phyloP scores from a whole-genome alignment of 2,888 invertebrate genomes.

The Cristatella mucedo region DNA sequence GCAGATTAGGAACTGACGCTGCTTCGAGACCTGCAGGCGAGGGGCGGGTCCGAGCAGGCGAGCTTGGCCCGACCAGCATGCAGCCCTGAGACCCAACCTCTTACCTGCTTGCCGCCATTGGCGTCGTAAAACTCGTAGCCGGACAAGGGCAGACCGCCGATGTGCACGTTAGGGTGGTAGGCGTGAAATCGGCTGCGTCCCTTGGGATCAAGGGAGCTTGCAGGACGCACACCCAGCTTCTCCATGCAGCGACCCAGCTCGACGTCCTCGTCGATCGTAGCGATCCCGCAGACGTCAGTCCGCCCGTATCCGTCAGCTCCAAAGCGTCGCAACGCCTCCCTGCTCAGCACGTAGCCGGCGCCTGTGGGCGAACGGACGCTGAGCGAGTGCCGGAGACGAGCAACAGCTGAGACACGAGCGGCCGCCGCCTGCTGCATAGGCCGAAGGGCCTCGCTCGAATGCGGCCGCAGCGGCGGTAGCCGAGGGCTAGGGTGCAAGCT shows the following conservation, averaged over 20 bases:
- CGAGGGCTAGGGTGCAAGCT: too few relatives aligned
- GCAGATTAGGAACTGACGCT: too few relatives aligned
- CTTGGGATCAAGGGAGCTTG: constrained; percentile 22
- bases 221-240: constrained; percentile 22
- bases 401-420: too few relatives aligned
- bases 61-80: too few relatives aligned
- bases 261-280: constrained; percentile 29
- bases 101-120: constrained; percentile 24
- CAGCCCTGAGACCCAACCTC: too few relatives aligned
- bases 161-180: constrained; percentile 23
- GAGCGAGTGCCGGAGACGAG: too few relatives aligned
- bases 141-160: constrained; percentile 23
- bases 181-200: constrained; percentile 30
- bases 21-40: too few relatives aligned
- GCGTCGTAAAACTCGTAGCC: constrained; percentile 27
- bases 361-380: too few relatives aligned
- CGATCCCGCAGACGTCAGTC: constrained; percentile 13
- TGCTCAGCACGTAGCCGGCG: constrained; percentile 15
- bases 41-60: too few relatives aligned
- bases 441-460: too few relatives aligned
- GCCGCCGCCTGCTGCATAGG: too few relatives aligned
- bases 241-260: constrained; percentile 21
- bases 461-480: too few relatives aligned
- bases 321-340: constrained; percentile 14
- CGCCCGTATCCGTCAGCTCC: constrained; percentile 7